Conservation (phyloP, 2,888 invertebrate genomes). For the Diarsia mendica region DNA sequence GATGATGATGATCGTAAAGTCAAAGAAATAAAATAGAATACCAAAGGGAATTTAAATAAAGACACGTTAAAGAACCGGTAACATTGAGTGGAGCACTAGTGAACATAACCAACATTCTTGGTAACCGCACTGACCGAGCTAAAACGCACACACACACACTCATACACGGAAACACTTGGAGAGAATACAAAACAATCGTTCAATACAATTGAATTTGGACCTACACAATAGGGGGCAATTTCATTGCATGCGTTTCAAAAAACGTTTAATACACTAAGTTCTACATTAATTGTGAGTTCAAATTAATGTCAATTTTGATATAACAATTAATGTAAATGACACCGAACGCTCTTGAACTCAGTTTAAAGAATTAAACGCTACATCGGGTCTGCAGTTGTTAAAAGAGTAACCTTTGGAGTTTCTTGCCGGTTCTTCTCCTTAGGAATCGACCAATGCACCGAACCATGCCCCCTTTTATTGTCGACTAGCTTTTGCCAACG, state of each 20-base stretch:
- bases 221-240: background rate
- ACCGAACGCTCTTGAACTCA: background rate
- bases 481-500: too few relatives aligned
- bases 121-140: conserved; percentile 36
- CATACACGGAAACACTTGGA: background rate
- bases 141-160: conserved; percentile 13
- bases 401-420: too few relatives aligned
- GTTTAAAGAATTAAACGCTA: background rate
- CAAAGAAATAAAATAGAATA: background rate
- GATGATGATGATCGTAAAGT: too few relatives aligned
- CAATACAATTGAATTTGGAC: conserved; percentile 28
- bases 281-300: too few relatives aligned
- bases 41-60: background rate
- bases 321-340: too few relatives aligned
- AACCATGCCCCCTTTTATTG: too few relatives aligned
- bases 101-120: conserved; percentile 20
- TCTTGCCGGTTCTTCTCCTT: too few relatives aligned
- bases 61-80: conserved; percentile 4
- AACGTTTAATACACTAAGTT: background rate
- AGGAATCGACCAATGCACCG: too few relatives aligned
- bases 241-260: background rate
- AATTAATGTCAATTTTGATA: too few relatives aligned
- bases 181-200: conserved; percentile 34
- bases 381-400: background rate
- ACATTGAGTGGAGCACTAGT: background rate